Base-by-base conservation (phyloP, 2,888 invertebrate genomes). In the Ophraella communa region DNA sequence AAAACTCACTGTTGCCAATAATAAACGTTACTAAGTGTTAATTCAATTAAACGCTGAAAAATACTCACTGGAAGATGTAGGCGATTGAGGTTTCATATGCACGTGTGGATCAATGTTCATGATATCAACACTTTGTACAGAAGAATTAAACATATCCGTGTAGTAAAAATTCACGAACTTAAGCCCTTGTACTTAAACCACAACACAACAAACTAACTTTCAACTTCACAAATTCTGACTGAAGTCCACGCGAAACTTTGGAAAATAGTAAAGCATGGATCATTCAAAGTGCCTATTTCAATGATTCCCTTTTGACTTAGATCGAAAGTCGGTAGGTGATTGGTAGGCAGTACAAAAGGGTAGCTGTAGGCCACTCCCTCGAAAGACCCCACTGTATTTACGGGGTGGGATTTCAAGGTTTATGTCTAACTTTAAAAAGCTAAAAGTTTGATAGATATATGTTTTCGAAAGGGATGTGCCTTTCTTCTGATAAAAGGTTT, bases 31-130 rank as follows among this genome's bases (percentile, higher is more conserved):
- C n/a, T n/a, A n/a, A n/a, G n/a, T n/a, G n/a, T n/a, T n/a, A n/a
- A n/a, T n/a, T n/a, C n/a, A n/a, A n/a, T n/a, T n/a, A n/a, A n/a
- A n/a, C n/a, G n/a, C 5, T 35, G 14, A 39, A 39, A 17, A 7
- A 27, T 56, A 71, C 73, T 71, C 68, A 73, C 73, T 73, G 7
- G 73, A 72, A 24, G 71, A 70, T 7, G 69, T 64, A 5, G 72
- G 69, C 21, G 72, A 66, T 33, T 68, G 67, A 1, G 70, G 62
- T 27, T 62, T 65, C 49, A 58, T 35, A 11, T 71, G 68, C 44
- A 73, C 20, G 24, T 71, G 65, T 10, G 67, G 66, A 47, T 75
- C 72, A 64, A 74, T 18, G 17, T 70, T 65, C 65, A 71, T 61
- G 64, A 72, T 68, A 18, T 66, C 66, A 21, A 56, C 67, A 66